Evolutionary conservation across 2,113 vertebrate species (phyloP), one percentile per base, ranked within the genome.

Genomic region (Okapia johnstoni): DNA sequence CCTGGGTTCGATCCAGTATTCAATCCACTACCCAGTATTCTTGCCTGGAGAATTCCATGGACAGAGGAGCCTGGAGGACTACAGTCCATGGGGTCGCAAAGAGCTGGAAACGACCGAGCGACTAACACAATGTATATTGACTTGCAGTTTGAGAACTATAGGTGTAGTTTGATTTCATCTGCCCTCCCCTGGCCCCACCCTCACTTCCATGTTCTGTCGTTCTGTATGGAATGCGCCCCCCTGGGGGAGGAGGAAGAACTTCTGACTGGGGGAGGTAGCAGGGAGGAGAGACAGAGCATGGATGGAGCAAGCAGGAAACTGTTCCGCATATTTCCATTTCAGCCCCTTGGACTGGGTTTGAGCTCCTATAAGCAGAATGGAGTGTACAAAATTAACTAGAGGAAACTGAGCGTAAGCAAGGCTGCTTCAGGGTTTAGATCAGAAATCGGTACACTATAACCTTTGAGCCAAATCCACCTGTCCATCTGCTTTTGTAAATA

Each of bases 51-150:
- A 70, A 23, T 40, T 36, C 66, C 5, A 11, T 21, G n/a, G 66
- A 70, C n/a, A 23, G n/a, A 40, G 66, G n/a, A 36, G n/a, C n/a
- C 66, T 70, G 66, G 2, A 23, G 36, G n/a, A 70, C 19, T 70
- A 36, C n/a, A 2, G 2, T 36, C 19, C 63, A 11, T 12, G 17
- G 63, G 63, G 2, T 36, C 0, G 2, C 66, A 23, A 21, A 36
- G n/a, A 21, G 17, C 23, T 2, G 0, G 66, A 40, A 19, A 12
- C 0, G 9, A 70, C 63, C 11, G 17, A 63, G 14, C 1, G 0
- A 70, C n/a, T 12, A 70, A 36, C 63, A 36, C n/a, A 46, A 17
- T 79, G 79, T 57, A 83, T 66, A 10, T 10, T 60, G 66, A 36
- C 54, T 80, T 84, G 40, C 26, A 36, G 26, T 85, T 17, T 90